Conservation (phyloP, 37 sponge, comb jelly and placozoan species). For the Spongia lamella region DNA sequence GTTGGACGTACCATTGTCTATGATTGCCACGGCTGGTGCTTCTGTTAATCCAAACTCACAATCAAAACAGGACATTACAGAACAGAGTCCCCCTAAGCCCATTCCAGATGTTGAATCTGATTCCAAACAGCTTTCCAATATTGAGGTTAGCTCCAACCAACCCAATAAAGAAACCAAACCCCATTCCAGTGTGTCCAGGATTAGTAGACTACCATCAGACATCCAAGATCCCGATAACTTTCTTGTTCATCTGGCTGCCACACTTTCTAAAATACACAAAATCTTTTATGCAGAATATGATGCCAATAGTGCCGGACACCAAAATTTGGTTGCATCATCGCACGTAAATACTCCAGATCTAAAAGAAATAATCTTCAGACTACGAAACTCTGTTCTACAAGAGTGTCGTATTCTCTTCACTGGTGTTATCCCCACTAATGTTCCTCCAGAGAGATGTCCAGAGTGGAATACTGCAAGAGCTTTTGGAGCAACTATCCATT, state of each 20-base stretch:
- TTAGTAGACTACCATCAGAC: neutral
- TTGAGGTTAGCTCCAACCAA: no score
- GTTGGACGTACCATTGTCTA: neutral
- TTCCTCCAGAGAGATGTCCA: slow-evolving; percentile 61
- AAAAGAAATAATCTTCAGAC: slow-evolving; percentile 77
- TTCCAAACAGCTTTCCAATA: no score
- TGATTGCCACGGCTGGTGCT: neutral
- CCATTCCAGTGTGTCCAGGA: neutral
- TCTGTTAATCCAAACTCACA: neutral
- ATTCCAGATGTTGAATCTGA: no score
- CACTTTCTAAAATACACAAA: slow-evolving; percentile 67
- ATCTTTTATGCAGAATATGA: slow-evolving; percentile 70
- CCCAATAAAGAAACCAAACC: neutral
- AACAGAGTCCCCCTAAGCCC: no score
- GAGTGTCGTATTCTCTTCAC: slow-evolving; percentile 84
- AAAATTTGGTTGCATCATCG: neutral
- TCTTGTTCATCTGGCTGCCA: slow-evolving; percentile 56
- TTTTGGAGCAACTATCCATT: slow-evolving; percentile 80
- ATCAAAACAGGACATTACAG: no score
- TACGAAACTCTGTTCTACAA: slow-evolving; percentile 73
- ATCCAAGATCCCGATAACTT: slow-evolving; percentile 80
- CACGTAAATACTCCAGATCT: slow-evolving; percentile 80
- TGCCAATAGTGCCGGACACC: neutral
- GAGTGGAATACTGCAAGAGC: slow-evolving; percentile 93
- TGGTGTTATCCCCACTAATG: slow-evolving; percentile 93